phyloP scores from a whole-genome alignment of 2,888 invertebrate genomes.

The Leptothorax acervorum region DNA sequence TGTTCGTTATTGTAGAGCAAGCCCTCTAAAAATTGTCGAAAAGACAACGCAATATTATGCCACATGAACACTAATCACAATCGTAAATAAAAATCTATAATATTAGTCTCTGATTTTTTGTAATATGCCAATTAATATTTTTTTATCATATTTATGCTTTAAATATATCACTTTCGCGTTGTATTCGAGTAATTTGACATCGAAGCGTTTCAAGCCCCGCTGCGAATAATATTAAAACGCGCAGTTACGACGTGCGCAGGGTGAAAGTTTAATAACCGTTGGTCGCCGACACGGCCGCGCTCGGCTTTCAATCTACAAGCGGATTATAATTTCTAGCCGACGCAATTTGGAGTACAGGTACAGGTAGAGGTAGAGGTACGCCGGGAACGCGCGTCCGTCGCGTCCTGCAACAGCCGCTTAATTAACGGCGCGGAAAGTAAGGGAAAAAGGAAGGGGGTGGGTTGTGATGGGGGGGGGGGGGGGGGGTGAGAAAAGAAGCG shows the following conservation, averaged over 20 bases:
- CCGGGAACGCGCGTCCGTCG: conserved; percentile 53
- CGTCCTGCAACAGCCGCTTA: conserved; percentile 72
- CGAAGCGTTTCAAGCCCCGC: conserved; percentile 27
- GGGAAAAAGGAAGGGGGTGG: conserved; percentile 53
- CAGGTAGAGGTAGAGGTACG: conserved; percentile 42
- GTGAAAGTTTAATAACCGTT: conserved; percentile 54
- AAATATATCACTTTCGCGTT: conserved; percentile 14
- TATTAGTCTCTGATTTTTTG: neutral
- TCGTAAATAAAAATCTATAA: neutral
- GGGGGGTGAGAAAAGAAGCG: conserved; percentile 52
- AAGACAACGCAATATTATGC: too few species aligned
- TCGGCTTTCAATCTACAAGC: conserved; percentile 64
- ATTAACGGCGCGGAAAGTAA: conserved; percentile 72
- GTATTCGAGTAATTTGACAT: conserved; percentile 22
- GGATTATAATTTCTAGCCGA: conserved; percentile 61
- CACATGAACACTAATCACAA: too few species aligned
- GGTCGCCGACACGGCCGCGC: conserved; percentile 55
- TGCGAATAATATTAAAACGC: conserved; percentile 47
- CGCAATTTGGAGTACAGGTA: conserved; percentile 55
- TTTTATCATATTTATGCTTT: neutral
- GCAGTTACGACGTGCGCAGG: conserved; percentile 27
- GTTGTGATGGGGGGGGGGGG: neutral
- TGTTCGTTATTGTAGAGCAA: neutral
- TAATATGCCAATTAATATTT: neutral
- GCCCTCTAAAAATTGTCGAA: too few species aligned